phyloP scores from a whole-genome alignment of 2,113 vertebrate species.

The Monarcha castaneiventris region DNA sequence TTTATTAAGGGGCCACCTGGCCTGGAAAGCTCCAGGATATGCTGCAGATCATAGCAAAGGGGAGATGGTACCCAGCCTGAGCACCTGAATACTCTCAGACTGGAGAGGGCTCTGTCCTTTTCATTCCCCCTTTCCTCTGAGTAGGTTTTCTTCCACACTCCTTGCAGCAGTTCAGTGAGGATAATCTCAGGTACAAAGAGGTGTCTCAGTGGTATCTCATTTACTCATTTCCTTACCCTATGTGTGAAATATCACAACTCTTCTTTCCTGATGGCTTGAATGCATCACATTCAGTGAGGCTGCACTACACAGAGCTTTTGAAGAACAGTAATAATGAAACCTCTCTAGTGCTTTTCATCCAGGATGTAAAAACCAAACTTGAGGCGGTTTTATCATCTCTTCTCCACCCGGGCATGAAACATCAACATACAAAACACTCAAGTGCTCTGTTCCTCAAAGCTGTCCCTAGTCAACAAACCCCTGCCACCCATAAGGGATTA shows the following conservation, averaged over 20 bases:
- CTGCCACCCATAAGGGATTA: neutral
- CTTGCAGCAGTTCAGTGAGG: neutral
- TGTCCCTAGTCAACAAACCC: constrained; percentile 21
- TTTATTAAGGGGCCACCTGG: neutral
- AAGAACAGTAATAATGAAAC: constrained; percentile 19
- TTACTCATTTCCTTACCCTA: neutral
- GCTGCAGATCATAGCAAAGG: neutral
- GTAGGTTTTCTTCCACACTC: neutral
- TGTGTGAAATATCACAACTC: constrained; percentile 1
- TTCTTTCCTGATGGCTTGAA: neutral
- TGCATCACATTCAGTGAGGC: neutral
- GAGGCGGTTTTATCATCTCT: neutral
- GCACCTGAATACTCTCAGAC: neutral
- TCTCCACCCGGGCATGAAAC: neutral
- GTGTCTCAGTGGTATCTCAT: neutral
- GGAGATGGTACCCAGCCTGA: neutral
- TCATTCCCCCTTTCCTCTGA: neutral
- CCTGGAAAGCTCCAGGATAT: neutral
- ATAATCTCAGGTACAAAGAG: neutral
- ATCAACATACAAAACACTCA: constrained; percentile 11
- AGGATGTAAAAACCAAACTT: neutral
- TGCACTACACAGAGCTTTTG: neutral
- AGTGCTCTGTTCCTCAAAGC: constrained; percentile 37
- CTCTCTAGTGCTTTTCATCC: constrained; percentile 31
- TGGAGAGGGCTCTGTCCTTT: neutral